phyloP scores from a whole-genome alignment of 2,888 invertebrate species.

The Erpobdella octoculata region DNA sequence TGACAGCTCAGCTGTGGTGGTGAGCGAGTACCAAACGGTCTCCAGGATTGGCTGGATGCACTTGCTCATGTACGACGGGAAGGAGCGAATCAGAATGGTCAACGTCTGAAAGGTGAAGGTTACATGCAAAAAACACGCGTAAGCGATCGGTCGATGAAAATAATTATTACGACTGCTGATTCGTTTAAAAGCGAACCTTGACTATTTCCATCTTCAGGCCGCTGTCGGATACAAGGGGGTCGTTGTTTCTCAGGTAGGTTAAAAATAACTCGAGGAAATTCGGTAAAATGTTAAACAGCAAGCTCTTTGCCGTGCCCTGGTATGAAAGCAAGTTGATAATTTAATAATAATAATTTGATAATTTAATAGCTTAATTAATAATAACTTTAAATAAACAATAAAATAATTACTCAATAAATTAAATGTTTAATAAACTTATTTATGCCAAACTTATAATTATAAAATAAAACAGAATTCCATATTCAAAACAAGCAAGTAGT shows the following conservation, averaged over 20 bases:
- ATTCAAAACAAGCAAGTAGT: too few relatives aligned
- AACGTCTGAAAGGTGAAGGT: slow-evolving; percentile 52
- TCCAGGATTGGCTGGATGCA: slow-evolving; percentile 61
- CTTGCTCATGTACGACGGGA: slow-evolving; percentile 60
- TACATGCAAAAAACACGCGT: too few relatives aligned
- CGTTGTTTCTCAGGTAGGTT: slow-evolving; percentile 57
- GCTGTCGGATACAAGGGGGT: slow-evolving; percentile 58
- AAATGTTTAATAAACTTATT: too few relatives aligned
- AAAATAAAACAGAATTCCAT: too few relatives aligned
- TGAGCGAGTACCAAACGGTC: slow-evolving; percentile 64
- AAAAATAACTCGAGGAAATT: slow-evolving; percentile 62
- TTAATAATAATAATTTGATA: too few relatives aligned
- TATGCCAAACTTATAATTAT: too few relatives aligned
- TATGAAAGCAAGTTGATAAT: too few relatives aligned
- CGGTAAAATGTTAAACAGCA: slow-evolving; percentile 63
- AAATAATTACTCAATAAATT: too few relatives aligned
- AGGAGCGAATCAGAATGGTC: slow-evolving; percentile 60
- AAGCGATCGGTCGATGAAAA: too few relatives aligned
- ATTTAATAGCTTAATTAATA: too few relatives aligned
- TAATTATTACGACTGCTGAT: too few relatives aligned
- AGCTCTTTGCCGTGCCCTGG: slow-evolving; percentile 55
- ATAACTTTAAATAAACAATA: too few relatives aligned
- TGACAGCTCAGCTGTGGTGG: slow-evolving; percentile 60
- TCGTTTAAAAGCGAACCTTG: slow-evolving; percentile 51
- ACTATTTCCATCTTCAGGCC: slow-evolving; percentile 63